These are phyloP conservation scores for Gallirallus australis DNA, from an alignment of 2,797 vertebrate species.

Conservation along the genomic window DNA sequence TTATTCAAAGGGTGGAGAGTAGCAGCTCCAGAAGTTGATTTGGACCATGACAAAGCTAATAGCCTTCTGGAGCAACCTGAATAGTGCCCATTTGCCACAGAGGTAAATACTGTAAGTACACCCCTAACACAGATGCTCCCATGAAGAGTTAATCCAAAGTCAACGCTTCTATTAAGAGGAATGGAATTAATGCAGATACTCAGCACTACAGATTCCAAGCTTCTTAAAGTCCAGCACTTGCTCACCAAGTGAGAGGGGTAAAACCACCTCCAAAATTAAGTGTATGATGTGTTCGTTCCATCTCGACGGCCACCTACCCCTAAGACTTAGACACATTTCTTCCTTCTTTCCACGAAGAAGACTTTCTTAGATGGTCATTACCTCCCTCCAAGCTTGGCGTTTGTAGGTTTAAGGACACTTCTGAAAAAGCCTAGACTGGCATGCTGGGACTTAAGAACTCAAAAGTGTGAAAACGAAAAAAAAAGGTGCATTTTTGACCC, in stretches of 20 bases:
- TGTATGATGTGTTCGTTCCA: neutral
- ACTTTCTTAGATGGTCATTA: slow-evolving; percentile 1
- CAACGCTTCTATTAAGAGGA: neutral
- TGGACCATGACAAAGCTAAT: neutral
- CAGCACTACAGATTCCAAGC: neutral
- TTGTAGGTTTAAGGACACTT: slow-evolving; percentile 14
- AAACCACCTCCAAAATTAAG: neutral
- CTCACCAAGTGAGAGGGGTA: neutral
- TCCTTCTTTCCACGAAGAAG: neutral
- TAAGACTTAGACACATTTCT: neutral
- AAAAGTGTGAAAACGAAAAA: neutral
- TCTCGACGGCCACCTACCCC: neutral
- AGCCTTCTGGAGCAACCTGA: neutral
- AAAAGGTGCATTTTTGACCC: neutral
- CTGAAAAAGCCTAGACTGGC: neutral
- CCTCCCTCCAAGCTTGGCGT: neutral
- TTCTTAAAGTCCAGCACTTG: neutral
- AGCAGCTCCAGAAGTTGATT: neutral
- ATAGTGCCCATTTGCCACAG: neutral
- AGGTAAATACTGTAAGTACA: neutral
- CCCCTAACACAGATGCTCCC: neutral
- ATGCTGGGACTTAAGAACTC: neutral
- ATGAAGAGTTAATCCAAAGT: neutral
- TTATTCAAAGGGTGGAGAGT: neutral
- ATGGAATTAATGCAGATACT: neutral